Evolutionary conservation across 30 jellyfish, hydroid and myxozoan species (phyloP).

Genomic region (Clytia hemisphaerica): DNA sequence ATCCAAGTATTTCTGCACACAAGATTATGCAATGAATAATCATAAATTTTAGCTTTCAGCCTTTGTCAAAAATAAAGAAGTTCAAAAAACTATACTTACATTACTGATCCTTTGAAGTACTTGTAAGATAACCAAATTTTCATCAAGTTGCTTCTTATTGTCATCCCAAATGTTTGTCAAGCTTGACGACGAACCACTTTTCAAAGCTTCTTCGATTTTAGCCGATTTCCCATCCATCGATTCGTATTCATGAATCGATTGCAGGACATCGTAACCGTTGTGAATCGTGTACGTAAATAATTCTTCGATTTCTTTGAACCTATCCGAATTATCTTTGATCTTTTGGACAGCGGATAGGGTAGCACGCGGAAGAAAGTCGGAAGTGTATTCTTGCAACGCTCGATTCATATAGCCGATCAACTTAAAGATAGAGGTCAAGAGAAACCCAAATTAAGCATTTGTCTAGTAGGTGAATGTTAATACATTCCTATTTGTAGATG

Average conservation of each 20-base stretch:
- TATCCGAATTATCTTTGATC: constrained; percentile 57
- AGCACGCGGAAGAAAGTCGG: constrained; percentile 64
- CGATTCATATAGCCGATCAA: constrained; percentile 52
- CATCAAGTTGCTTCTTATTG: constrained; percentile 44
- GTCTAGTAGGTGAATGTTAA: neutral
- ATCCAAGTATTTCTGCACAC: too few relatives aligned
- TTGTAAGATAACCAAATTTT: constrained; percentile 47
- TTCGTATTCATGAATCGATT: constrained; percentile 18
- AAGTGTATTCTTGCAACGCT: constrained; percentile 47
- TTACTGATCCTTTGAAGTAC: constrained; percentile 68
- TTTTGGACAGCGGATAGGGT: constrained; percentile 51
- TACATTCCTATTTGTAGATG: neutral
- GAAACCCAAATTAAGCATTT: neutral
- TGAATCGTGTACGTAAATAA: constrained; percentile 41
- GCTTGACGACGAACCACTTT: too few relatives aligned
- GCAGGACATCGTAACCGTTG: constrained; percentile 50
- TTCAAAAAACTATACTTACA: too few relatives aligned
- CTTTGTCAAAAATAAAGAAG: too few relatives aligned
- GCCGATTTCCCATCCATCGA: too few relatives aligned
- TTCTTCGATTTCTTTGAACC: constrained; percentile 47
- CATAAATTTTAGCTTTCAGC: too few relatives aligned
- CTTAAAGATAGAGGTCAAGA: constrained; percentile 17
- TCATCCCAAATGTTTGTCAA: constrained; percentile 60
- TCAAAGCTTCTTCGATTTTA: too few relatives aligned
- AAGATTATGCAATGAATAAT: too few relatives aligned